Base-by-base conservation (phyloP, 1,140 invertebrate species). In the Zaprionus taronus region DNA sequence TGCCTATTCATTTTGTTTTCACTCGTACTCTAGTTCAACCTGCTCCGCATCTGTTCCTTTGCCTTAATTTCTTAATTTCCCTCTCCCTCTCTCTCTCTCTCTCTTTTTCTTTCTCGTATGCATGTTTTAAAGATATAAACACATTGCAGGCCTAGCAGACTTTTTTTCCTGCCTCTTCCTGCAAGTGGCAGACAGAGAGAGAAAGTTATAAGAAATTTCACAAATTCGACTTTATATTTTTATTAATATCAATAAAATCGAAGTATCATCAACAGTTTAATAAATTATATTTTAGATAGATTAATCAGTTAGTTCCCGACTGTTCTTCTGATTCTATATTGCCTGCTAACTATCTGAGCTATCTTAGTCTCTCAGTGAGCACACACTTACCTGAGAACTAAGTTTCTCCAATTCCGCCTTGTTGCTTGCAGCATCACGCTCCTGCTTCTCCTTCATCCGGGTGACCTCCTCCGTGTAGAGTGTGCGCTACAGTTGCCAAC, bases 381-480 rank as follows among this genome's bases (percentile, higher is more conserved):
- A 20, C 31, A n/a, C 7, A 63, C 66, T 77, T 64, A 93, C 92
- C 91, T 92, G 91, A 1, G 64, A 57, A 6, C 17, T 69, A 0
- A 86, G 38, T 17, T 67, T 63, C 20, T 91, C 83, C 38, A 91
- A 56, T 69, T 92, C 83, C 20, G 55, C 53, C 44, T 79, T 77
- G 38, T 61, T 34, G 9, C 14, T 77, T 9, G 68, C 56, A 22
- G 70, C 60, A 71, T 93, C 90, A n/a, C 84, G 80, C 65, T 93
- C 92, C 71, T 92, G 87, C 79, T 93, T 94, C 28, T 82, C 77
- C 68, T 92, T 93, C 81, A 93, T 93, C 72, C 93, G 93, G 5
- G 91, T 91, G n/a, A 93, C 79, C 80, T 94, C 93, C 58, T 93
- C 92, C 68, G 90, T 92, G 56, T 93, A 94, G 15, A 94, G 67